Evolutionary conservation across 1,140 invertebrate species (phyloP).

Genomic region (Charaxes varanes): DNA sequence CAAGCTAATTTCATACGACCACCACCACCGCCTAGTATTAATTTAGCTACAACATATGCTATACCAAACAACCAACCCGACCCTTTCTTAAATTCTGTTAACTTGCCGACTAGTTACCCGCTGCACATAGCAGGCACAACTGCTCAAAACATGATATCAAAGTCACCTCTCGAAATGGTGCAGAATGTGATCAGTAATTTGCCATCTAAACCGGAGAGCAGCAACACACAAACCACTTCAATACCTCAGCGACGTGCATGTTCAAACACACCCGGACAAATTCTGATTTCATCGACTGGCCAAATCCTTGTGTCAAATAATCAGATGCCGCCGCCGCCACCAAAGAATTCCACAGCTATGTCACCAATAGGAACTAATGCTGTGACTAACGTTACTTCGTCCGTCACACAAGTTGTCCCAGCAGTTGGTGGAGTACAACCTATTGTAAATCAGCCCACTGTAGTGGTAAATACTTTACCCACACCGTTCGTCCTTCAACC

Average conservation of each 20-base stretch:
- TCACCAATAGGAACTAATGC: constrained; percentile 80
- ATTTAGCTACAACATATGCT: constrained; percentile 67
- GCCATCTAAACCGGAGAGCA: constrained; percentile 64
- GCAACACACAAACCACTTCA: constrained; percentile 29
- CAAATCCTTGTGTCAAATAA: constrained; percentile 82
- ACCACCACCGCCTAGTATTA: constrained; percentile 61
- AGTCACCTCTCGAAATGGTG: constrained; percentile 86
- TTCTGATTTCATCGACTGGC: constrained; percentile 83
- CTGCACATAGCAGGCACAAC: constrained; percentile 68
- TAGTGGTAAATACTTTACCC: constrained; percentile 87
- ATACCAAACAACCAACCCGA: constrained; percentile 64
- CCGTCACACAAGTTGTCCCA: constrained; percentile 79
- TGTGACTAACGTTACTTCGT: constrained; percentile 82
- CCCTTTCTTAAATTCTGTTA: constrained; percentile 57
- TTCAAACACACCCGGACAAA: constrained; percentile 77
- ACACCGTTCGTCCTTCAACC: constrained; percentile 87
- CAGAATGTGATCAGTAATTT: constrained; percentile 87
- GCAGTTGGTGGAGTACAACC: constrained; percentile 52
- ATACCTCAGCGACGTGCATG: constrained; percentile 32
- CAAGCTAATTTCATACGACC: constrained; percentile 64
- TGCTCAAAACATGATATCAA: constrained; percentile 75
- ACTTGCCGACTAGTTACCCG: constrained; percentile 67
- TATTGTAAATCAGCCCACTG: constrained; percentile 80
- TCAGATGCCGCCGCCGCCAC: constrained; percentile 79
- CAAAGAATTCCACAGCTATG: constrained; percentile 77